A percentile compares a stretch with the other conserved stretches of the same genome.
Conservation (phyloP, 1,140 invertebrate genomes). For the Drosophila murphyi region DNA sequence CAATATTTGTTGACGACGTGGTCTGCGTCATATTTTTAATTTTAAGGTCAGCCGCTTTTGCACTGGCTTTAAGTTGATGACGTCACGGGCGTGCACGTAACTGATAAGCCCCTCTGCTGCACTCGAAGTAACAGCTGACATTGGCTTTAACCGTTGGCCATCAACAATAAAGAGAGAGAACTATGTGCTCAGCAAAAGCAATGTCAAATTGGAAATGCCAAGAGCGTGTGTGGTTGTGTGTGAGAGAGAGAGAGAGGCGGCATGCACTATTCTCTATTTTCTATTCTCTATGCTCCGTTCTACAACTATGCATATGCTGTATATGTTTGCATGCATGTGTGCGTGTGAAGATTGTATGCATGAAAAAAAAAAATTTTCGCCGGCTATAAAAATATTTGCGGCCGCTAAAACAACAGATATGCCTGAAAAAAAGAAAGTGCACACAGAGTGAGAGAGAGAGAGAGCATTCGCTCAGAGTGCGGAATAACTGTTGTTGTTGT, state of each 20-base stretch:
- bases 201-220: constrained; percentile 32
- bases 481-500: constrained; percentile 13
- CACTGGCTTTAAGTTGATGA: constrained; percentile 36
- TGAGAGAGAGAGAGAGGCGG: constrained; percentile 14
- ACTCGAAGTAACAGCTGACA: constrained; percentile 38
- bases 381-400: constrained; percentile 46
- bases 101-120: constrained; percentile 46
- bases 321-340: constrained; percentile 10
- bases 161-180: constrained; percentile 21
- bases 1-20: background rate
- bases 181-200: constrained; percentile 4
- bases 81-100: constrained; percentile 54
- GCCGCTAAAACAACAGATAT: constrained; percentile 33
- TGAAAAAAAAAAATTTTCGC: constrained; percentile 27
- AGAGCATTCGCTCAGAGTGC: constrained; percentile 8
- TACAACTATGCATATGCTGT: background rate
- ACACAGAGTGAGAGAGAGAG: background rate
- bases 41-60: constrained; percentile 35
- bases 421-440: constrained; percentile 11
- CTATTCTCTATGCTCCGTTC: too few relatives aligned
- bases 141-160: constrained; percentile 25
- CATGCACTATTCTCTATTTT: background rate
- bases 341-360: constrained; percentile 18
- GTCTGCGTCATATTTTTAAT: constrained; percentile 28
- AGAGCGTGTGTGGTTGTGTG: background rate